A percentile compares a stretch with the other conserved stretches of the same genome.
These are phyloP conservation scores for Pelagia noctiluca DNA, from an alignment of 30 jellyfish, hydroid and myxozoan genomes.

Conservation along the genomic window DNA sequence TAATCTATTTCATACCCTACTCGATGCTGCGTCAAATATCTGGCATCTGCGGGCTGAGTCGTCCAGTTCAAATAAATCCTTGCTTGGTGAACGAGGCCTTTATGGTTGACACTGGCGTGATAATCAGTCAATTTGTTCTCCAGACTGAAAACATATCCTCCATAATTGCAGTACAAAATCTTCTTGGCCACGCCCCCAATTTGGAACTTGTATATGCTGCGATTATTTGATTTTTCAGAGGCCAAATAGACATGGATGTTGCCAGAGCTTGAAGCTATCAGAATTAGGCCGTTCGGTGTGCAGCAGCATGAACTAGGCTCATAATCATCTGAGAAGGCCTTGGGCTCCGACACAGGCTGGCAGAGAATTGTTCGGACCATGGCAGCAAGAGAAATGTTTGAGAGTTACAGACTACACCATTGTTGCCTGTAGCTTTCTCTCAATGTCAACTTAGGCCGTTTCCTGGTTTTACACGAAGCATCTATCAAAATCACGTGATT, in stretches of 20 bases:
- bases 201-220: conserved; percentile 47
- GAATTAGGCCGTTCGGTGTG: conserved; percentile 66
- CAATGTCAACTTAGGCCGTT: too few species aligned
- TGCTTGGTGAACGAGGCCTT: conserved; percentile 45
- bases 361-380: conserved; percentile 97
- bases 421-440: too few species aligned
- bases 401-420: neutral
- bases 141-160: conserved; percentile 62
- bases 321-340: conserved; percentile 83
- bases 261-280: conserved; percentile 66
- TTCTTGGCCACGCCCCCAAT: conserved; percentile 68
- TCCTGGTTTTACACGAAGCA: too few species aligned
- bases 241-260: conserved; percentile 63
- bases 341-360: conserved; percentile 86
- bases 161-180: conserved; percentile 54
- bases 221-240: conserved; percentile 53
- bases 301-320: conserved; percentile 86
- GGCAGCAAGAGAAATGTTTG: neutral
- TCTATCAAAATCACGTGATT: too few species aligned
- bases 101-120: conserved; percentile 40
- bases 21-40: conserved; percentile 18
- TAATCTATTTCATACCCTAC: conserved; percentile 27
- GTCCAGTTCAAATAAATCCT: conserved; percentile 77
- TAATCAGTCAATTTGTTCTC: conserved; percentile 72
- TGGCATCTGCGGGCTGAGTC: conserved; percentile 19